A percentile compares a stretch with the other conserved stretches of the same genome.
Conservation (phyloP, 2,888 invertebrate genomes). For the Scaptomyza reducta region DNA sequence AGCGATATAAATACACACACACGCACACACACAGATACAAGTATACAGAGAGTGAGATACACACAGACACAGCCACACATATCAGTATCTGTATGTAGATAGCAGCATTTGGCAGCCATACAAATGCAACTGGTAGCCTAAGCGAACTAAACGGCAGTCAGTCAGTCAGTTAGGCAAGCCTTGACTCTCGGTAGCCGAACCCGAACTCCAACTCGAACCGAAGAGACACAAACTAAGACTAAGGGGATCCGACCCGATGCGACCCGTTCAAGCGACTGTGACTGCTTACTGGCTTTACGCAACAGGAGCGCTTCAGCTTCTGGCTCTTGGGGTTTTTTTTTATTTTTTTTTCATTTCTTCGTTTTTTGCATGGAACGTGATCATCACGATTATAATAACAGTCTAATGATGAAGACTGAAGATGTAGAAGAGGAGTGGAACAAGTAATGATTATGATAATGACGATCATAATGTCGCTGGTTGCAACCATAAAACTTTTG, state of each 20-base stretch:
- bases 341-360: neutral
- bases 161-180: conserved; percentile 46
- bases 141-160: conserved; percentile 53
- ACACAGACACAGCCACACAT: conserved; percentile 21
- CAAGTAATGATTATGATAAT: conserved; percentile 53
- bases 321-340: conserved; percentile 48
- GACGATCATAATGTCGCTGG: conserved; percentile 57
- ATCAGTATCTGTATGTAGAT: conserved; percentile 16
- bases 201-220: conserved; percentile 15
- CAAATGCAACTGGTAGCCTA: conserved; percentile 59
- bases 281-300: conserved; percentile 76
- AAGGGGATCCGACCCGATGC: conserved; percentile 35
- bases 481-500: conserved; percentile 58
- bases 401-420: conserved; percentile 15
- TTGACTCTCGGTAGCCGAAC: conserved; percentile 49
- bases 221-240: neutral
- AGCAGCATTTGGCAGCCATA: conserved; percentile 52
- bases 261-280: conserved; percentile 41
- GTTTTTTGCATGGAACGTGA: conserved; percentile 58
- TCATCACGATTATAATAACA: conserved; percentile 62
- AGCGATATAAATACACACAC: conserved; percentile 64
- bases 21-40: conserved; percentile 9
- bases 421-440: neutral
- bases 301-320: conserved; percentile 72
- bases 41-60: conserved; percentile 14